A percentile compares a stretch with the other conserved stretches of the same genome.
Conservation (phyloP, 2,113 vertebrate species). For the Pachycephala philippinensis region DNA sequence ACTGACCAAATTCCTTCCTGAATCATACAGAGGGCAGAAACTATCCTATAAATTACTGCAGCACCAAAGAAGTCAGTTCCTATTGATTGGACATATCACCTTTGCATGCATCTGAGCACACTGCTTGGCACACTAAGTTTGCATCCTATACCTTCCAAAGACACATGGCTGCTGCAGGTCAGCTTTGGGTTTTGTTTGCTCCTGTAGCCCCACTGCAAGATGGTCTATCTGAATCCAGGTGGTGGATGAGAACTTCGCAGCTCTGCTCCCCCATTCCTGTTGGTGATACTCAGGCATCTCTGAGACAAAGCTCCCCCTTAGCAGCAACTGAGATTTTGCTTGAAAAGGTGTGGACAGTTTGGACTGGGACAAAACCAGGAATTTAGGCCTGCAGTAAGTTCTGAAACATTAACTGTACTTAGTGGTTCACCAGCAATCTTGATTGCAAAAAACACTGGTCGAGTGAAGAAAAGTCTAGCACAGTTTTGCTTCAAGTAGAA, state of each 20-base stretch:
- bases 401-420: background rate
- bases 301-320: background rate
- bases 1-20: background rate
- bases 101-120: background rate
- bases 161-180: background rate
- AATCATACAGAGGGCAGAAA: background rate
- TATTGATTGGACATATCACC: background rate
- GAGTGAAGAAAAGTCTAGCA: background rate
- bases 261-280: background rate
- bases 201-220: background rate
- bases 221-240: background rate
- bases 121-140: background rate
- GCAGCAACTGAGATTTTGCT: background rate
- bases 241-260: background rate
- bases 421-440: background rate
- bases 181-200: background rate
- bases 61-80: background rate
- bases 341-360: background rate
- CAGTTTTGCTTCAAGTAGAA: background rate
- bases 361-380: background rate
- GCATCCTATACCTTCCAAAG: background rate
- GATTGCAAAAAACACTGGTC: background rate
- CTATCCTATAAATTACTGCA: background rate
- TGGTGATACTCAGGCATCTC: background rate
- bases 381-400: background rate